phyloP scores from a whole-genome alignment of 2,797 vertebrate species.

The Labeo calbasu region DNA sequence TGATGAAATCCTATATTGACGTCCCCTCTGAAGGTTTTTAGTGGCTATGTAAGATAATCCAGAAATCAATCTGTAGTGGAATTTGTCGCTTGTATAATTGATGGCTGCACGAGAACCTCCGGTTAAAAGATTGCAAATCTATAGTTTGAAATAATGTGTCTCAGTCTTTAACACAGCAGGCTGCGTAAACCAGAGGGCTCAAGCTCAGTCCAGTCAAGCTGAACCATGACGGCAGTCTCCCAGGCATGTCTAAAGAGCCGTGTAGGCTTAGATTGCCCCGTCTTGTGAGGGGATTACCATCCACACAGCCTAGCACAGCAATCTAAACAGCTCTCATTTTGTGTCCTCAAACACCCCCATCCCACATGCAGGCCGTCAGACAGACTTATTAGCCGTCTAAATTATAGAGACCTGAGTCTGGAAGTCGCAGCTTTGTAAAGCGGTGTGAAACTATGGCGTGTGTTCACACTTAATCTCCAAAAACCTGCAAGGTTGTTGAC shows the following conservation, averaged over 20 bases:
- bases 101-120: slow-evolving; percentile 10
- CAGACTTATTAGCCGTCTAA: slow-evolving; percentile 29
- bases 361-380: slow-evolving; percentile 18
- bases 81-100: slow-evolving; percentile 21
- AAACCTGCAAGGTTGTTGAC: slow-evolving; percentile 28
- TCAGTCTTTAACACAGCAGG: neutral
- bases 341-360: slow-evolving; percentile 28
- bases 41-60: slow-evolving; percentile 14
- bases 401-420: slow-evolving; percentile 26
- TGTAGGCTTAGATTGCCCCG: slow-evolving; percentile 12
- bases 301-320: neutral
- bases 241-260: slow-evolving; percentile 21
- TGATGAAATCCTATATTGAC: slow-evolving; percentile 32
- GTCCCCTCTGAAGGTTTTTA: slow-evolving; percentile 1
- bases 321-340: neutral
- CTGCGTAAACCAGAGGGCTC: slow-evolving; percentile 18
- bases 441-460: neutral
- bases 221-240: slow-evolving; percentile 19
- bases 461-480: slow-evolving; percentile 11
- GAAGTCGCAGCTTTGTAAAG: neutral
- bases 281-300: slow-evolving; percentile 42
- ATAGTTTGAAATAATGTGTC: neutral
- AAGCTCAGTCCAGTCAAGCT: slow-evolving; percentile 23
- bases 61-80: slow-evolving; percentile 34
- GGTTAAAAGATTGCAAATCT: slow-evolving; percentile 22